Percentiles rank a stretch among this genome's conserved stretches.
phyloP scores from a whole-genome alignment of 2,797 vertebrate species.

The Sebastes melanostomus region DNA sequence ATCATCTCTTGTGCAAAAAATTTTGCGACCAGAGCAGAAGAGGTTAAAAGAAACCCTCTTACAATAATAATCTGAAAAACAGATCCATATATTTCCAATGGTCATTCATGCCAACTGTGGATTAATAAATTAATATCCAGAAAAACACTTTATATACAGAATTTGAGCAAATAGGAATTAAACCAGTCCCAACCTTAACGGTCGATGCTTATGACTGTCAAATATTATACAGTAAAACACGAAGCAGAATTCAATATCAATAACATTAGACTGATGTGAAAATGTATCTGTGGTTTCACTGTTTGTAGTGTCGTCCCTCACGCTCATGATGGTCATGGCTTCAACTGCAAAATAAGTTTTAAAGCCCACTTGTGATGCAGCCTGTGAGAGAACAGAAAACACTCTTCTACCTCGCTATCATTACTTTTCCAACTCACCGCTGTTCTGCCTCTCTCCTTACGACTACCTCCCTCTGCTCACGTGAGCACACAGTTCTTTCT shows the following conservation, averaged over 20 bases:
- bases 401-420: background rate
- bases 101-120: background rate
- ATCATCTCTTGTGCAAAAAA: background rate
- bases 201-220: too few relatives aligned
- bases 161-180: background rate
- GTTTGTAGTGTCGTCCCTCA: background rate
- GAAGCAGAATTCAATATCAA: background rate
- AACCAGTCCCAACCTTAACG: background rate
- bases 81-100: background rate
- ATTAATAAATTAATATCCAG: background rate
- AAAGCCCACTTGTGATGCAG: background rate
- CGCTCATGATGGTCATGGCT: background rate
- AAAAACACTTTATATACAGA: background rate
- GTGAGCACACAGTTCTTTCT: background rate
- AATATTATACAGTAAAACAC: background rate
- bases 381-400: too few relatives aligned
- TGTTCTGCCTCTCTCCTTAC: background rate
- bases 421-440: background rate
- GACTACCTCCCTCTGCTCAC: background rate
- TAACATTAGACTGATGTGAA: background rate
- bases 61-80: background rate
- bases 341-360: background rate
- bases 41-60: background rate
- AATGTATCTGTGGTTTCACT: background rate
- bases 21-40: background rate